Conservation (phyloP, 2,113 vertebrate species). For the Hippocampus mohnikei region DNA sequence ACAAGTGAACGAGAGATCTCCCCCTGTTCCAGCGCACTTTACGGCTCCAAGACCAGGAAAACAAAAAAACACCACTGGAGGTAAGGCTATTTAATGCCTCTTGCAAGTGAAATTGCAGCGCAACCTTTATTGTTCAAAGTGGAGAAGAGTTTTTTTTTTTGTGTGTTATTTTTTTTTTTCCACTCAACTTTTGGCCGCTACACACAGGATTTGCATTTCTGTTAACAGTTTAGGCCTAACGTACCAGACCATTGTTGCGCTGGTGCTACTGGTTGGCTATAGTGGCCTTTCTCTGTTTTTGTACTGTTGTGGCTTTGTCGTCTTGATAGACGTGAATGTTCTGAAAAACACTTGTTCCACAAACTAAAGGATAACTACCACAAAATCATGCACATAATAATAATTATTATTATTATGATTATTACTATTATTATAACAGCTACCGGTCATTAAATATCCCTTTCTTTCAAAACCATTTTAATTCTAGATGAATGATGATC, state of each 20-base stretch:
- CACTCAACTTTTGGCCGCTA: not conserved
- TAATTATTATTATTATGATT: no score
- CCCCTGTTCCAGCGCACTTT: constrained; percentile 65
- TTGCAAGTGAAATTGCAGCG: constrained; percentile 58
- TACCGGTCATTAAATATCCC: not conserved
- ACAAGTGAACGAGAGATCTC: constrained; percentile 69
- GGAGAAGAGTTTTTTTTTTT: constrained; percentile 9
- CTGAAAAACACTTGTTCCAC: not conserved
- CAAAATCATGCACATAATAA: not conserved
- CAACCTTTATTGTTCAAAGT: constrained; percentile 49
- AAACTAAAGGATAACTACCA: not conserved
- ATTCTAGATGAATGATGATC: not conserved
- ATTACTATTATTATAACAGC: not conserved
- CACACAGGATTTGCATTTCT: not conserved
- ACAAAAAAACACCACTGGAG: constrained; percentile 55
- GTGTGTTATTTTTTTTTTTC: not conserved
- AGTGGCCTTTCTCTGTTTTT: not conserved
- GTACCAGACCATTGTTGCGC: not conserved
- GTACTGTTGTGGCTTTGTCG: not conserved
- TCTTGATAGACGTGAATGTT: not conserved
- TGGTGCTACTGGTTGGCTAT: not conserved
- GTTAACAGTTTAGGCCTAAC: not conserved
- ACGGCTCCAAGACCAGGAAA: constrained; percentile 52
- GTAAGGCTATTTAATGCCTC: constrained; percentile 69
- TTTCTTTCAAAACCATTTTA: not conserved